Evolutionary conservation across 2,113 vertebrate genomes (phyloP).

Genomic region (Girardinichthys multiradiatus): DNA sequence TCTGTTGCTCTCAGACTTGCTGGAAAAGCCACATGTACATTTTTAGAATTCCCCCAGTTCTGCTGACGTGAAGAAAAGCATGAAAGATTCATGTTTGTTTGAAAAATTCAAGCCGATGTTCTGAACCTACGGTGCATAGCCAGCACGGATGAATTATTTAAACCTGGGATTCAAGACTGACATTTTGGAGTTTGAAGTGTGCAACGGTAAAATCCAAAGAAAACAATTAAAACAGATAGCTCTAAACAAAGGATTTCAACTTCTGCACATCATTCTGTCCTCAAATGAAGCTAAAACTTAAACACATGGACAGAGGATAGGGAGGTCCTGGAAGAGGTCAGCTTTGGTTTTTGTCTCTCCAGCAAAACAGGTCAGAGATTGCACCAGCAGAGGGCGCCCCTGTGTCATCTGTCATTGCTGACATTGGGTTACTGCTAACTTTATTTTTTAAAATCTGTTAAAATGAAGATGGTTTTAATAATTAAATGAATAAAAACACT

Average conservation of each 20-base stretch:
- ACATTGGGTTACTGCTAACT: background rate
- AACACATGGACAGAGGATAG: background rate
- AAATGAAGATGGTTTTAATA: background rate
- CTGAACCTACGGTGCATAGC: constrained; percentile 73
- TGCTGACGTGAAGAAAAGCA: constrained; percentile 72
- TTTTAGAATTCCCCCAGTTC: constrained; percentile 74
- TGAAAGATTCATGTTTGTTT: constrained; percentile 80
- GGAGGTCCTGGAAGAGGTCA: background rate
- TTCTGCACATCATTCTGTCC: background rate
- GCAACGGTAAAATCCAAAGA: constrained; percentile 31
- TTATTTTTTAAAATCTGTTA: background rate
- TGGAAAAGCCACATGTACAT: constrained; percentile 64
- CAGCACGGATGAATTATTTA: constrained; percentile 76
- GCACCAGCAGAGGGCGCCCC: constrained; percentile 76
- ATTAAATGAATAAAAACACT: background rate
- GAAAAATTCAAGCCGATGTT: constrained; percentile 82
- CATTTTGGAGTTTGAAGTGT: constrained; percentile 41
- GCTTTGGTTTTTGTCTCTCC: background rate
- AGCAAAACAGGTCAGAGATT: constrained; percentile 31
- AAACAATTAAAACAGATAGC: constrained; percentile 26
- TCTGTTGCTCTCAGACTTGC: constrained; percentile 31
- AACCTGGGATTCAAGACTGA: constrained; percentile 53
- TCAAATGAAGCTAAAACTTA: background rate
- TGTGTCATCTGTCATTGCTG: constrained; percentile 38
- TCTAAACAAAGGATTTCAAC: background rate